Evolutionary conservation across 1,140 invertebrate species (phyloP).

Genomic region (Drosophila baimaii): DNA sequence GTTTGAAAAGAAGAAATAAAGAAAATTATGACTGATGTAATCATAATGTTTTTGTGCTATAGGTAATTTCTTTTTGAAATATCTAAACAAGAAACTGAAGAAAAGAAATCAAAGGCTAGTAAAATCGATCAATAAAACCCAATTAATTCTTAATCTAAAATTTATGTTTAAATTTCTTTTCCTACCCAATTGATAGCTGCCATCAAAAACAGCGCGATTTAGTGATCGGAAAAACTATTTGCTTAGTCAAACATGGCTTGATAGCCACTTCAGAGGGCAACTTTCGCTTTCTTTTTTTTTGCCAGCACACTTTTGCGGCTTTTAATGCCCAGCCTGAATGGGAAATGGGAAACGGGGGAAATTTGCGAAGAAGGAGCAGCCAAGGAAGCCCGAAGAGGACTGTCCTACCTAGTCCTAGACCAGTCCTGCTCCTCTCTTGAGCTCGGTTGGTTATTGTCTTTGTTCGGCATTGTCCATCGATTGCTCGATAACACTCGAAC

Average conservation of each 20-base stretch:
- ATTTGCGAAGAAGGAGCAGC: not conserved
- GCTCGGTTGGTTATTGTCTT: slow-evolving; percentile 47
- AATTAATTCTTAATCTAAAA: not conserved
- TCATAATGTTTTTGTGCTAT: too few relatives aligned
- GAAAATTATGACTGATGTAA: too few relatives aligned
- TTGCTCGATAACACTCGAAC: slow-evolving; percentile 77
- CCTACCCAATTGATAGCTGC: not conserved
- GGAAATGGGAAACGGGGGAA: slow-evolving; percentile 23
- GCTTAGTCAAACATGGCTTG: slow-evolving; percentile 4
- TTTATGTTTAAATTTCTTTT: not conserved
- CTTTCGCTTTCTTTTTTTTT: slow-evolving; percentile 63
- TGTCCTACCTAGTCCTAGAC: not conserved
- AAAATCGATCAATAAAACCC: not conserved
- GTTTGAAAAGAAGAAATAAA: too few relatives aligned
- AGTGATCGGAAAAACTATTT: not conserved
- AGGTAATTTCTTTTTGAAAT: too few relatives aligned
- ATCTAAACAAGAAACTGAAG: not conserved
- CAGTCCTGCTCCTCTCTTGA: slow-evolving; percentile 1
- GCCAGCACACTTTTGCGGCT: slow-evolving; percentile 11
- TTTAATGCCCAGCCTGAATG: slow-evolving; percentile 47
- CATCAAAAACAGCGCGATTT: not conserved
- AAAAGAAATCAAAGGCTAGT: not conserved
- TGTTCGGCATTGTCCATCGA: slow-evolving; percentile 75
- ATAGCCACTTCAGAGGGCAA: slow-evolving; percentile 6
- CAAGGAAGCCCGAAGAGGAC: slow-evolving; percentile 36